These are phyloP conservation scores for Peribatodes rhomboidaria DNA, from an alignment of 2,888 invertebrate species.

Conservation along the genomic window DNA sequence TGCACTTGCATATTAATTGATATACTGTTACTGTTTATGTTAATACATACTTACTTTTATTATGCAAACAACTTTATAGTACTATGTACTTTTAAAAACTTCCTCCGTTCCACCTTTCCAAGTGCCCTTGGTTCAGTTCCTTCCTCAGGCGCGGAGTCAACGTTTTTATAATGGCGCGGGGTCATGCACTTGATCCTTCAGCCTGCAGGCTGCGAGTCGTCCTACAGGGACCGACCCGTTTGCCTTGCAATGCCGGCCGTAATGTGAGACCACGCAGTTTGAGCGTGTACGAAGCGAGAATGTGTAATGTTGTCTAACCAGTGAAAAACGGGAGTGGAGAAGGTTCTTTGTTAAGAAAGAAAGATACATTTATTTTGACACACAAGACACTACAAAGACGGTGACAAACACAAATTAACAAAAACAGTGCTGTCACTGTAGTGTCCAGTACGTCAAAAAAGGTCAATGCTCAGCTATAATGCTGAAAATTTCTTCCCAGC, in stretches of 20 bases:
- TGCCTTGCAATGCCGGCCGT: constrained; percentile 80
- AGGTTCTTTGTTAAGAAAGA: not conserved
- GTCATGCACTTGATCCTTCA: constrained; percentile 54
- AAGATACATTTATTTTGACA: too few species aligned
- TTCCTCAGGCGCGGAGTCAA: constrained; percentile 50
- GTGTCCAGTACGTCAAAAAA: too few species aligned
- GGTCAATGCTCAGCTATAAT: too few species aligned
- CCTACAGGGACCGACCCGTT: constrained; percentile 62
- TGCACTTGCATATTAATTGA: too few species aligned
- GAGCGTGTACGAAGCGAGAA: constrained; percentile 1
- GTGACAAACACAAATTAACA: too few species aligned
- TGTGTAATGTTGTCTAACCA: not conserved
- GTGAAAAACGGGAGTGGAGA: not conserved
- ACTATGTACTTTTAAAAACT: too few species aligned
- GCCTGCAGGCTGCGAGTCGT: constrained; percentile 17
- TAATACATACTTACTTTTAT: too few species aligned
- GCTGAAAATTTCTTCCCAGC: too few species aligned
- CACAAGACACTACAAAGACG: too few species aligned
- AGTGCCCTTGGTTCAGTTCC: constrained; percentile 25
- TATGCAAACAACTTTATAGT: too few species aligned
- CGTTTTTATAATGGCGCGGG: constrained; percentile 53
- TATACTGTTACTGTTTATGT: too few species aligned
- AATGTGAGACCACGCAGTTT: constrained; percentile 45
- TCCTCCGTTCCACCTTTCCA: not conserved
- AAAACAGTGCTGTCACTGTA: too few species aligned